A percentile compares a stretch with the other conserved stretches of the same genome.
These are phyloP conservation scores for Hymenochirus boettgeri DNA, from an alignment of 2,113 vertebrate genomes.

Conservation along the genomic window DNA sequence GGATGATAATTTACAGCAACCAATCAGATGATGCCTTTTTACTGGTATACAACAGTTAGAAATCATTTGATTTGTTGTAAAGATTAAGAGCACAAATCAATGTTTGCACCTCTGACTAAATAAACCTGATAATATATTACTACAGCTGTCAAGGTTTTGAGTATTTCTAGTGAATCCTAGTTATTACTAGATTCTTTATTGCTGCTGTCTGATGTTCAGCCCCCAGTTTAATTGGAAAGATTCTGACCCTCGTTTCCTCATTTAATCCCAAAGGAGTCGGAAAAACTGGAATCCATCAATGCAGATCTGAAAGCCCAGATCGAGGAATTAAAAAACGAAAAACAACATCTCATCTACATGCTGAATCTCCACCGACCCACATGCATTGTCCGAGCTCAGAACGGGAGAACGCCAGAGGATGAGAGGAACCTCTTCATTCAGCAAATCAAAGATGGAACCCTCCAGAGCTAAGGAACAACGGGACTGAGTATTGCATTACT, in stretches of 20 bases:
- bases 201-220: too few relatives aligned
- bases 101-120: too few relatives aligned
- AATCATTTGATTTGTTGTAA: too few relatives aligned
- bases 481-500: slow-evolving; percentile 43
- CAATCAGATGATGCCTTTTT: too few relatives aligned
- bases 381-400: slow-evolving; percentile 92
- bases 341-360: slow-evolving; percentile 98
- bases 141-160: too few relatives aligned
- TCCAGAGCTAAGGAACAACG: slow-evolving; percentile 69
- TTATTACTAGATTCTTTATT: too few relatives aligned
- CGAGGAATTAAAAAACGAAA: slow-evolving; percentile 91
- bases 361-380: slow-evolving; percentile 94
- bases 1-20: too few relatives aligned
- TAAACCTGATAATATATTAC: too few relatives aligned
- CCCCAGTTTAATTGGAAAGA: too few relatives aligned
- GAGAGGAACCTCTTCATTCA: slow-evolving; percentile 94
- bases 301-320: slow-evolving; percentile 94
- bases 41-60: too few relatives aligned
- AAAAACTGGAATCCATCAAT: slow-evolving; percentile 93
- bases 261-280: slow-evolving; percentile 75
- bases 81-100: too few relatives aligned
- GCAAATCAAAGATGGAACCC: slow-evolving; percentile 86
- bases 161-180: too few relatives aligned
- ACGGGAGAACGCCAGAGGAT: slow-evolving; percentile 89
- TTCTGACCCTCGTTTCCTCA: slow-evolving; percentile 27